Evolutionary conservation across 35 echinoderm and acorn worm genomes (phyloP).

Genomic region (Diadema setosum): DNA sequence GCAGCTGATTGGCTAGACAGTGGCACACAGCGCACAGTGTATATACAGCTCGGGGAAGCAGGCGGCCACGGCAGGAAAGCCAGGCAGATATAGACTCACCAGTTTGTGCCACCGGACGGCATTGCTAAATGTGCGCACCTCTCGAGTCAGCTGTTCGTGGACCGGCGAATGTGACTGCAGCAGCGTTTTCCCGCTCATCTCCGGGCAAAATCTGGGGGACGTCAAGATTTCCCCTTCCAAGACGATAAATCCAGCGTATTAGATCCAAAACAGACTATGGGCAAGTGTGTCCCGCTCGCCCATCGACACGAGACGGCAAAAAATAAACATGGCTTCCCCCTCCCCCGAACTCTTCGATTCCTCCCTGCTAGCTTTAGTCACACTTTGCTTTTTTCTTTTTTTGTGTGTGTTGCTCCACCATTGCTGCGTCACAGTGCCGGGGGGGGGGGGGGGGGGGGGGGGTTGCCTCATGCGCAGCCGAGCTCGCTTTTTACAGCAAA

Average conservation of each 20-base stretch:
- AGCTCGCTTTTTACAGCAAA: not conserved
- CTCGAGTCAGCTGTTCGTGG: slow-evolving; percentile 46
- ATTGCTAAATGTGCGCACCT: slow-evolving; percentile 61
- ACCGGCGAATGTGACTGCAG: slow-evolving; percentile 52
- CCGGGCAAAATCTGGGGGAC: not conserved
- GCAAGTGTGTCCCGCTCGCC: not conserved
- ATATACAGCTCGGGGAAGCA: too few species aligned
- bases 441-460: too few species aligned
- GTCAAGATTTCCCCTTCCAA: not conserved
- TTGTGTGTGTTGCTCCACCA: too few species aligned
- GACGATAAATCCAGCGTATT: slow-evolving; percentile 5
- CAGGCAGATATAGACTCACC: slow-evolving; percentile 15
- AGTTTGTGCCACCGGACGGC: slow-evolving; percentile 58
- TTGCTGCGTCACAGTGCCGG: not conserved
- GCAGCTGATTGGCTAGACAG: not conserved
- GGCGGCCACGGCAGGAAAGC: too few species aligned
- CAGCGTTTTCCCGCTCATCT: slow-evolving; percentile 22
- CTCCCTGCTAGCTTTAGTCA: not conserved
- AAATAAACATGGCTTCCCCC: slow-evolving; percentile 29
- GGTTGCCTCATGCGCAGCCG: too few species aligned
- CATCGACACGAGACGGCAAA: slow-evolving; percentile 7
- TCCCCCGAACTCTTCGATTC: not conserved
- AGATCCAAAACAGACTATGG: not conserved
- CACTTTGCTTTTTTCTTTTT: not conserved
- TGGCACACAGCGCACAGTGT: not conserved